These are phyloP conservation scores for Xyliphius kryptos DNA, from an alignment of 2,113 vertebrate genomes.

Conservation along the genomic window DNA sequence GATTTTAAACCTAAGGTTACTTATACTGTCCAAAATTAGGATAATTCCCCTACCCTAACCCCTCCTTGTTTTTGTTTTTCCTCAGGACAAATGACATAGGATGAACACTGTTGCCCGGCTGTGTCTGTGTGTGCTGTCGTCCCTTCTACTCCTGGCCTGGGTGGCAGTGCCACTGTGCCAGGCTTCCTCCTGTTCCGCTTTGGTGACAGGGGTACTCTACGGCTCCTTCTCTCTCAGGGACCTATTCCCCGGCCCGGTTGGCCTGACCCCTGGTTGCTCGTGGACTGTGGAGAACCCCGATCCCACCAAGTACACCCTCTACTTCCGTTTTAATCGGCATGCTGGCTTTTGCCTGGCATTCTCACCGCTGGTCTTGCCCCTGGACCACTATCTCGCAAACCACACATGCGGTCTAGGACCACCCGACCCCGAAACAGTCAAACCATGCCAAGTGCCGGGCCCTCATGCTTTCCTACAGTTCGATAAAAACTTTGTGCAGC, in stretches of 20 bases:
- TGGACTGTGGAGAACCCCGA: conserved; percentile 98
- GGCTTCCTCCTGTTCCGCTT: conserved; percentile 83
- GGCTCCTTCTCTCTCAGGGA: conserved; percentile 97
- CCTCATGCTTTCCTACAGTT: conserved; percentile 90
- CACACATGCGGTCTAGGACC: conserved; percentile 77
- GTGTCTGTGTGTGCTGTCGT: conserved; percentile 98
- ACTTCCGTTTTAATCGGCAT: conserved; percentile 89
- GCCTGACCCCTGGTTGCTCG: conserved; percentile 78
- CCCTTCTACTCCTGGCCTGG: conserved; percentile 80
- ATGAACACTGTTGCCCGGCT: conserved; percentile 99
- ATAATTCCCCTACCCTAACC: not conserved
- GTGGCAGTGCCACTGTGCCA: conserved; percentile 77
- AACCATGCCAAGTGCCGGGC: conserved; percentile 73
- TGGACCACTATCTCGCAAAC: conserved; percentile 92
- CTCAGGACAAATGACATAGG: conserved; percentile 98
- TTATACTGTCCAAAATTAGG: not conserved
- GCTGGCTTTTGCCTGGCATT: conserved; percentile 83
- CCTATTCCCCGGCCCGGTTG: conserved; percentile 81
- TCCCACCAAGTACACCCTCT: conserved; percentile 97
- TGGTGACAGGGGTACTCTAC: conserved; percentile 94
- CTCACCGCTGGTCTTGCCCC: conserved; percentile 86
- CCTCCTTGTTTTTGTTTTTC: conserved; percentile 25
- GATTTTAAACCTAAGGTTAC: no score
- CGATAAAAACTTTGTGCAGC: conserved; percentile 96
- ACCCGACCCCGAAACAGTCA: conserved; percentile 68